These are phyloP conservation scores for Cavia porcellus DNA, from an alignment of 2,113 vertebrate genomes.

Conservation along the genomic window DNA sequence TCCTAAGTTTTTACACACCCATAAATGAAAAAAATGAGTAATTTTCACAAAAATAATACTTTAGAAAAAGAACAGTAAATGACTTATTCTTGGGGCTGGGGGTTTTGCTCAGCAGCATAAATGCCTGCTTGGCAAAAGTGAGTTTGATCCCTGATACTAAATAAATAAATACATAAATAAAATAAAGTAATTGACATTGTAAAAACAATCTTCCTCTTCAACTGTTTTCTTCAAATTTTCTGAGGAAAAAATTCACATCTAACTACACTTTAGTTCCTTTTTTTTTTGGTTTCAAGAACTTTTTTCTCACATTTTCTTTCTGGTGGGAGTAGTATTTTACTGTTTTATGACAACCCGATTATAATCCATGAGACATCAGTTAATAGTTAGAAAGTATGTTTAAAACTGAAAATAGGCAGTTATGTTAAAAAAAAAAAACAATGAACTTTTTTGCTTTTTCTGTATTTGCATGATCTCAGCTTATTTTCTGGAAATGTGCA, in stretches of 20 bases:
- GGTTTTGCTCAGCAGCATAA: too few species aligned
- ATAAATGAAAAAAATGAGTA: conserved; percentile 58
- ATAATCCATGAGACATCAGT: background rate
- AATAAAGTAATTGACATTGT: background rate
- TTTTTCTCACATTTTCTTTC: conserved; percentile 24
- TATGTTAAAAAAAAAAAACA: conserved; percentile 9
- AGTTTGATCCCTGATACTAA: too few species aligned
- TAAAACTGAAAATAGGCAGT: conserved; percentile 42
- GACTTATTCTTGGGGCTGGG: background rate
- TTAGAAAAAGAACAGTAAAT: background rate
- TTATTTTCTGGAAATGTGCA: conserved; percentile 53
- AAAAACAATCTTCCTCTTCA: conserved; percentile 49
- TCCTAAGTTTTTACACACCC: conserved; percentile 16
- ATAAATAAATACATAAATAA: too few species aligned
- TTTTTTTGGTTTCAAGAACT: conserved; percentile 59
- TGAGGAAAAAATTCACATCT: conserved; percentile 58
- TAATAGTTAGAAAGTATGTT: background rate
- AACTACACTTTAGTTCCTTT: conserved; percentile 44
- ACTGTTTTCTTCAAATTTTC: conserved; percentile 64
- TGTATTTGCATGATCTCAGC: conserved; percentile 9
- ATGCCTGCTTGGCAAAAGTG: too few species aligned
- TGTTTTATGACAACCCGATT: conserved; percentile 23
- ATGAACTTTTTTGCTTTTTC: background rate
- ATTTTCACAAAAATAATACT: conserved; percentile 56
- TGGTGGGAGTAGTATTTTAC: conserved; percentile 23